These are phyloP conservation scores for Drosophila paranaensis DNA, from an alignment of 2,888 invertebrate genomes.

Conservation along the genomic window DNA sequence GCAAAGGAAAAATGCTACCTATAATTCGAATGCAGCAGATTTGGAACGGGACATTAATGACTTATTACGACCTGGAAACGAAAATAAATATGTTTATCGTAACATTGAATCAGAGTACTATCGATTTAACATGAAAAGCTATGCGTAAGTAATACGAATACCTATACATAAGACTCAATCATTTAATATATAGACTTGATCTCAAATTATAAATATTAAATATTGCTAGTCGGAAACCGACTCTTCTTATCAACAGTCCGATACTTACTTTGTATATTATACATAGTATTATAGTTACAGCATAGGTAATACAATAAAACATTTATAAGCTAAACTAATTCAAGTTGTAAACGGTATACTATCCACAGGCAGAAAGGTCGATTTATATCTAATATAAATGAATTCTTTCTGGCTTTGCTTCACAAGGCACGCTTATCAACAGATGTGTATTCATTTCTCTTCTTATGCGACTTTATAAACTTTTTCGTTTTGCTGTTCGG, in stretches of 20 bases:
- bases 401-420: slow-evolving; percentile 89
- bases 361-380: slow-evolving; percentile 47
- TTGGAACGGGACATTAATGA: slow-evolving; percentile 57
- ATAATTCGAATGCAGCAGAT: slow-evolving; percentile 5
- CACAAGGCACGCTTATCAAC: slow-evolving; percentile 76
- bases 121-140: slow-evolving; percentile 39
- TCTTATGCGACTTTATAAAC: slow-evolving; percentile 98
- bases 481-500: slow-evolving; percentile 98
- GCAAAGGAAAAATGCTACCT: not conserved
- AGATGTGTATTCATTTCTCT: slow-evolving; percentile 97
- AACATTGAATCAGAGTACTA: slow-evolving; percentile 62
- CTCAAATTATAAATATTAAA: not conserved
- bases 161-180: too few relatives aligned
- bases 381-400: slow-evolving; percentile 83
- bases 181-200: too few relatives aligned
- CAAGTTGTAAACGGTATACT: not conserved
- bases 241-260: too few relatives aligned
- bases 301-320: too few relatives aligned
- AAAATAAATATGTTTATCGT: slow-evolving; percentile 60
- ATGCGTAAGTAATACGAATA: slow-evolving; percentile 43
- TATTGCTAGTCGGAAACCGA: too few relatives aligned
- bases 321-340: too few relatives aligned
- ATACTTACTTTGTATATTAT: too few relatives aligned
- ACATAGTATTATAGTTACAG: too few relatives aligned
- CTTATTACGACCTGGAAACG: slow-evolving; percentile 43